Percentiles rank a stretch among this genome's conserved stretches.
phyloP scores from a whole-genome alignment of 2,888 invertebrate species.

The Eupithecia centaureata region DNA sequence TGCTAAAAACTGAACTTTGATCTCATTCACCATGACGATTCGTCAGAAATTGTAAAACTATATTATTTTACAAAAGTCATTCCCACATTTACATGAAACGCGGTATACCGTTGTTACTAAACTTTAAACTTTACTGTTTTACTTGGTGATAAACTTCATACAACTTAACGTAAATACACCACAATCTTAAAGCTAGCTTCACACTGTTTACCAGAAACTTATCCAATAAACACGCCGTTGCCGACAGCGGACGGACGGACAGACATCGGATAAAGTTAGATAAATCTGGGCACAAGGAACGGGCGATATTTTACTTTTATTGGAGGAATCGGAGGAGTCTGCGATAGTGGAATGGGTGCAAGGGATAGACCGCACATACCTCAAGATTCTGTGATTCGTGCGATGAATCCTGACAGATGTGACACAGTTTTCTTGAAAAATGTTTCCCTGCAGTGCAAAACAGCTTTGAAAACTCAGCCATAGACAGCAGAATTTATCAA shows the following conservation, averaged over 20 bases:
- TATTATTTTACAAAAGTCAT: neutral
- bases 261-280: conserved; percentile 35
- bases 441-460: too few relatives aligned
- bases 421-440: too few relatives aligned
- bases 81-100: neutral
- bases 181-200: neutral
- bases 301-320: conserved; percentile 40
- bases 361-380: neutral
- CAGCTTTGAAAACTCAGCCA: too few relatives aligned
- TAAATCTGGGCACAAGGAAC: conserved; percentile 42
- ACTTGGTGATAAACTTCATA: conserved; percentile 2
- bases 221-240: conserved; percentile 34
- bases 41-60: neutral
- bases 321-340: conserved; percentile 1
- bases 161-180: conserved; percentile 8
- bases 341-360: conserved; percentile 15
- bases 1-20: neutral
- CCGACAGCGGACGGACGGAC: conserved; percentile 27
- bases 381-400: neutral
- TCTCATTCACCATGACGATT: neutral
- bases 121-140: neutral
- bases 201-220: conserved; percentile 33
- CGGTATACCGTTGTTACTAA: neutral
- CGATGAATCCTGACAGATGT: neutral
- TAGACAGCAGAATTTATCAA: too few relatives aligned